A percentile compares a stretch with the other conserved stretches of the same genome.
phyloP scores from a whole-genome alignment of 2,888 invertebrate species.

The Ectemnius continuus region DNA sequence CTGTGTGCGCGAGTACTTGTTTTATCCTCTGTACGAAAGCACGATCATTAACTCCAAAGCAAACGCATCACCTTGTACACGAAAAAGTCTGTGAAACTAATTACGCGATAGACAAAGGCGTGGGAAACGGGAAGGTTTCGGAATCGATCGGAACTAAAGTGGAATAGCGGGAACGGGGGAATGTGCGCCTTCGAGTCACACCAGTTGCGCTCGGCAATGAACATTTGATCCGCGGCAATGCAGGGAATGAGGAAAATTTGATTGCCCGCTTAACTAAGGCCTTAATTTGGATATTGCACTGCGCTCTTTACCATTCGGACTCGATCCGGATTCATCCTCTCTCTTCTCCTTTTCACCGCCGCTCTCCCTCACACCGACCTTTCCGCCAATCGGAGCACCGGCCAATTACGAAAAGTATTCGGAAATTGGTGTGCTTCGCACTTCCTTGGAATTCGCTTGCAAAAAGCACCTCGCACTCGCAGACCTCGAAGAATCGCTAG shows the following conservation, averaged over 20 bases:
- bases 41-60: too few species aligned
- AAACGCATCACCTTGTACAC: too few species aligned
- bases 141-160: too few species aligned
- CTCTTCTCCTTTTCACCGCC: not conserved
- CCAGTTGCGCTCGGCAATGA: not conserved
- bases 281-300: constrained; percentile 1
- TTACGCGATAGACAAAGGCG: too few species aligned
- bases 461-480: not conserved
- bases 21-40: too few species aligned
- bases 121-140: too few species aligned
- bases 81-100: too few species aligned
- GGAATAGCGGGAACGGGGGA: too few species aligned
- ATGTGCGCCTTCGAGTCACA: too few species aligned
- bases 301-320: not conserved
- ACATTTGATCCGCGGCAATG: not conserved
- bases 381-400: not conserved
- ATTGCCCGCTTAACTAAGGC: not conserved
- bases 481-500: too few species aligned
- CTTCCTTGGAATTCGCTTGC: constrained; percentile 1
- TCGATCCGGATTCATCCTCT: not conserved
- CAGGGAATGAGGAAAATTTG: constrained; percentile 29
- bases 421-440: not conserved
- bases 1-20: too few species aligned
- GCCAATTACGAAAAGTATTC: not conserved
- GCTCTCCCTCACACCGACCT: too few species aligned